Evolutionary conservation across 2,888 invertebrate genomes (phyloP).

Genomic region (Drosophila paracracens): DNA sequence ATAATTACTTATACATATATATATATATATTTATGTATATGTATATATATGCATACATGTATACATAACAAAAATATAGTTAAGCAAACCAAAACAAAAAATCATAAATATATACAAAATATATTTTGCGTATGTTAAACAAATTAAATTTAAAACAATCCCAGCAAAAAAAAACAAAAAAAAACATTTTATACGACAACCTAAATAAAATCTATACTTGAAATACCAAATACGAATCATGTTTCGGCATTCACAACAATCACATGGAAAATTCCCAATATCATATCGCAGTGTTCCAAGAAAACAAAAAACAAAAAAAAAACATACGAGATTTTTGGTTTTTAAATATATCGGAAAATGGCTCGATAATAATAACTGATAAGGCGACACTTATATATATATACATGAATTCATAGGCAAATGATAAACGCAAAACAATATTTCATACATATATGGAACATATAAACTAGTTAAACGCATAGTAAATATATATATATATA

Average conservation of each 20-base stretch:
- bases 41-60: constrained; percentile 48
- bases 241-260: constrained; percentile 34
- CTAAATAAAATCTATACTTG: constrained; percentile 51
- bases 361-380: constrained; percentile 28
- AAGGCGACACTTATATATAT: constrained; percentile 11
- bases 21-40: constrained; percentile 58
- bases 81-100: constrained; percentile 53
- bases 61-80: constrained; percentile 28
- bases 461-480: constrained; percentile 54
- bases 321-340: constrained; percentile 27
- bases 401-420: constrained; percentile 58
- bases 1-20: constrained; percentile 56
- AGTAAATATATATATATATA: constrained; percentile 35
- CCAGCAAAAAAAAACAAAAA: constrained; percentile 31
- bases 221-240: constrained; percentile 23
- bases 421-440: constrained; percentile 64
- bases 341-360: constrained; percentile 31
- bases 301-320: background rate
- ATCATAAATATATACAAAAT: constrained; percentile 74
- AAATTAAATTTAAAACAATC: constrained; percentile 50
- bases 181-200: constrained; percentile 75
- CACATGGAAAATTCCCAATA: constrained; percentile 19
- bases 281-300: constrained; percentile 43
- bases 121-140: constrained; percentile 84
- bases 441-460: constrained; percentile 45